These are phyloP conservation scores for Antechinus stuartii DNA, from an alignment of 2,113 vertebrate genomes.

Conservation along the genomic window DNA sequence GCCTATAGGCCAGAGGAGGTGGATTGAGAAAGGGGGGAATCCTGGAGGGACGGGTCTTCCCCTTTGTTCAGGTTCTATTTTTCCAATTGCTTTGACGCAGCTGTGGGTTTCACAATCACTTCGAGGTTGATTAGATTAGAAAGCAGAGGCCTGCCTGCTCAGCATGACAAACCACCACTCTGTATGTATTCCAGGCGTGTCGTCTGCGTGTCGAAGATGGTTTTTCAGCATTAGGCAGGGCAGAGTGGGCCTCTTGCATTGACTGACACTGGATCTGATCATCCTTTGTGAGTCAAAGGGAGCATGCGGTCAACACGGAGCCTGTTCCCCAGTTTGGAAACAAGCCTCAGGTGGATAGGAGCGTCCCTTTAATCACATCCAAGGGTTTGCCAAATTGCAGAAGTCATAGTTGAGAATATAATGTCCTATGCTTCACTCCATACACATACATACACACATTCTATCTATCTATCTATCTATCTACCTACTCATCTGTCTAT, in stretches of 20 bases:
- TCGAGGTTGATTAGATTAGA: slow-evolving; percentile 83
- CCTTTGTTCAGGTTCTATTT: slow-evolving; percentile 84
- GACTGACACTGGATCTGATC: slow-evolving; percentile 37
- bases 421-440: slow-evolving; percentile 37
- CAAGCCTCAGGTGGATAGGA: slow-evolving; percentile 57
- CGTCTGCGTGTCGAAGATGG: slow-evolving; percentile 20
- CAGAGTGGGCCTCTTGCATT: slow-evolving; percentile 60
- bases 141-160: slow-evolving; percentile 73
- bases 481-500: too few relatives aligned
- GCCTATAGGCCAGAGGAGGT: slow-evolving; percentile 78
- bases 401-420: slow-evolving; percentile 15
- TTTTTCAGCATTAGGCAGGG: slow-evolving; percentile 27
- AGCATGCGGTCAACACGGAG: background rate
- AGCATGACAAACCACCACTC: slow-evolving; percentile 70
- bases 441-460: background rate
- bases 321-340: slow-evolving; percentile 9
- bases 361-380: slow-evolving; percentile 26
- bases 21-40: slow-evolving; percentile 72
- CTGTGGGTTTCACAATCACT: slow-evolving; percentile 79
- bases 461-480: background rate
- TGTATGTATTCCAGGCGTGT: slow-evolving; percentile 55
- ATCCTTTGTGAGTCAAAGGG: slow-evolving; percentile 4
- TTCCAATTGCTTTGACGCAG: slow-evolving; percentile 79
- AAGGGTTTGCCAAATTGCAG: background rate
- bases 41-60: slow-evolving; percentile 79